Conservation (phyloP, 92 coral and sea anemone species). For the Pocillopora meandrina region DNA sequence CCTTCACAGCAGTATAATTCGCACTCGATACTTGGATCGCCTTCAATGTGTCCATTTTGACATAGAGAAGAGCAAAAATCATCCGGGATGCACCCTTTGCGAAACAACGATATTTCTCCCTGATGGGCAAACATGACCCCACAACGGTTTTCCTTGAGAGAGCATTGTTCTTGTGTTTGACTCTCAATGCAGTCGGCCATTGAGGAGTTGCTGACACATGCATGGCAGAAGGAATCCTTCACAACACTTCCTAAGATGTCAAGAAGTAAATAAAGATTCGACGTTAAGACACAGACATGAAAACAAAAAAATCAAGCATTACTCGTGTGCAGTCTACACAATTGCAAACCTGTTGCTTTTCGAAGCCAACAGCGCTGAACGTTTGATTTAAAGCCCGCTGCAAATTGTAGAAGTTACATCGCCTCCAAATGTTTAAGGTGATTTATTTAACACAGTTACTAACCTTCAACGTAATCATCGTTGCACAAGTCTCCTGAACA, state of each 20-base stretch:
- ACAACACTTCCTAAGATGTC: constrained; percentile 10
- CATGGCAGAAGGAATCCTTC: background rate
- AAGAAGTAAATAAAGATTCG: too few species aligned
- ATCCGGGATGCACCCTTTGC: constrained; percentile 14
- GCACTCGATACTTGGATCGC: background rate
- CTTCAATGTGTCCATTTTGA: background rate
- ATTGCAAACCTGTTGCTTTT: too few species aligned
- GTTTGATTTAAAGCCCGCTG: too few species aligned
- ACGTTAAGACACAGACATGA: too few species aligned
- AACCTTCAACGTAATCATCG: background rate
- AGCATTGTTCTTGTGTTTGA: background rate
- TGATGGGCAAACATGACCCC: background rate
- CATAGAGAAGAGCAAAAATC: constrained; percentile 1
- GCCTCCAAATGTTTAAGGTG: too few species aligned
- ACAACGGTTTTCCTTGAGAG: background rate
- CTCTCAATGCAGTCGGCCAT: constrained; percentile 20
- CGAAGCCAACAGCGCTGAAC: too few species aligned
- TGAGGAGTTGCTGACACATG: background rate
- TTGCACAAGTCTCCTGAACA: constrained; percentile 30
- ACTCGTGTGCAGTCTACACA: too few species aligned
- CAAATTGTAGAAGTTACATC: too few species aligned
- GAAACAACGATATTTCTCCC: background rate
- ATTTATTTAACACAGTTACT: background rate
- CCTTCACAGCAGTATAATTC: constrained; percentile 22
- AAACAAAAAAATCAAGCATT: too few species aligned